Evolutionary conservation across 2,113 vertebrate species (phyloP).

Genomic region (Chitala chitala): DNA sequence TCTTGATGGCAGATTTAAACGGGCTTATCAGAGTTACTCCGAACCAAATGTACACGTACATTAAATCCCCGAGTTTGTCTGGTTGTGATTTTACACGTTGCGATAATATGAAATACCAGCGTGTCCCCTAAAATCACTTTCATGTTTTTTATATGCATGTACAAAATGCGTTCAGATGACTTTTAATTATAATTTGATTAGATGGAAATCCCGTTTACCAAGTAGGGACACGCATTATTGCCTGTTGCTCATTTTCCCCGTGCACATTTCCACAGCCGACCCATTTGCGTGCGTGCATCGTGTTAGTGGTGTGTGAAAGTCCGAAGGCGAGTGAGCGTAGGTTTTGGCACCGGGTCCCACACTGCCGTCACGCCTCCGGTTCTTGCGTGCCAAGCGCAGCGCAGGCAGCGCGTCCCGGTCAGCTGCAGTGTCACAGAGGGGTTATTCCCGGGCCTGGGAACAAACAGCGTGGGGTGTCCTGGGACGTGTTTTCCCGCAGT

Average conservation of each 20-base stretch:
- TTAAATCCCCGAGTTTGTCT: too few species aligned
- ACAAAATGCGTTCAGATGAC: too few species aligned
- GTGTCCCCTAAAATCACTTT: too few species aligned
- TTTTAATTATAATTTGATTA: too few species aligned
- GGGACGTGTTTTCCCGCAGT: constrained; percentile 21
- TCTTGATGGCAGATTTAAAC: neutral
- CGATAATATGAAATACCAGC: too few species aligned
- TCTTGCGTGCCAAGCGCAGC: constrained; percentile 51
- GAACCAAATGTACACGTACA: too few species aligned
- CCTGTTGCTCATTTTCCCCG: too few species aligned
- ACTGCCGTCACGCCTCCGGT: constrained; percentile 53
- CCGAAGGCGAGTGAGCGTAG: constrained; percentile 29
- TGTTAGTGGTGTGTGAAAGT: constrained; percentile 7
- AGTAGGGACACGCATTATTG: too few species aligned
- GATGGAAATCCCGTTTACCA: too few species aligned
- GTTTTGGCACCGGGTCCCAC: constrained; percentile 48
- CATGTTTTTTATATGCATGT: too few species aligned
- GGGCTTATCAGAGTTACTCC: neutral
- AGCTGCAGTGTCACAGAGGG: constrained; percentile 49
- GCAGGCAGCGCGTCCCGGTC: constrained; percentile 38
- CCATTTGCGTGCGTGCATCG: constrained; percentile 6
- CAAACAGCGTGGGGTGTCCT: constrained; percentile 25
- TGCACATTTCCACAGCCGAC: constrained; percentile 15
- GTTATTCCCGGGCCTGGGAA: constrained; percentile 45
- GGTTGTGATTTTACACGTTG: too few species aligned